A percentile compares a stretch with the other conserved stretches of the same genome.
These are phyloP conservation scores for Heterochromis multidens DNA, from an alignment of 2,113 vertebrate species.

Conservation along the genomic window DNA sequence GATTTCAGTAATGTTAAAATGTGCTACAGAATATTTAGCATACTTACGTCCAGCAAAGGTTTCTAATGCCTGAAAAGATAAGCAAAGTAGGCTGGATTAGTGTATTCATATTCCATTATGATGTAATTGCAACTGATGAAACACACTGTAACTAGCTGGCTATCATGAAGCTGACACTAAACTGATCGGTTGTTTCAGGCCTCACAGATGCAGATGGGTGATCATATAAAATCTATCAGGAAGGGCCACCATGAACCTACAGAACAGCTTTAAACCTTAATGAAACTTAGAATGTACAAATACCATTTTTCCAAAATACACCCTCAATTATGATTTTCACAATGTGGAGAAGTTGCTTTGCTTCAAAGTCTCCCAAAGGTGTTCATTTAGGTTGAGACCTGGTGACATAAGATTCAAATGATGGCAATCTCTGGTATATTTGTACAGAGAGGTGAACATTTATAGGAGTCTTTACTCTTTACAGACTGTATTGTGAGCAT, in stretches of 20 bases:
- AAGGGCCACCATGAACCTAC: neutral
- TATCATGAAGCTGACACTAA: neutral
- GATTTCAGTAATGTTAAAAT: neutral
- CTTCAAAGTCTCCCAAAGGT: neutral
- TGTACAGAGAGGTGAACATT: neutral
- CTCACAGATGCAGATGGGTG: neutral
- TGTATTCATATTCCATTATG: constrained; percentile 9
- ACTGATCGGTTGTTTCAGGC: neutral
- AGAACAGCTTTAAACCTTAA: neutral
- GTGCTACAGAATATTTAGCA: neutral
- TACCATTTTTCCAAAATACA: neutral
- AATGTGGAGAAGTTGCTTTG: neutral
- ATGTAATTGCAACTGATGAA: constrained; percentile 42
- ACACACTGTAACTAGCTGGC: constrained; percentile 4
- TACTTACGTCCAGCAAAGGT: constrained; percentile 40
- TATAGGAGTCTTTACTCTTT: neutral
- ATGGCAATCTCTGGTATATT: neutral
- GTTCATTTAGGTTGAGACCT: neutral
- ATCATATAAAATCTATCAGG: neutral
- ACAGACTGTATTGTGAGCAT: neutral
- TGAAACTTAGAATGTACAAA: neutral
- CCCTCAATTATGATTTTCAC: neutral
- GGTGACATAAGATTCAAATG: neutral
- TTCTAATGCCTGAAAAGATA: constrained; percentile 38
- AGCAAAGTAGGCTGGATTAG: constrained; percentile 10